phyloP scores from a whole-genome alignment of 2,113 vertebrate genomes.

The Paralichthys olivaceus region DNA sequence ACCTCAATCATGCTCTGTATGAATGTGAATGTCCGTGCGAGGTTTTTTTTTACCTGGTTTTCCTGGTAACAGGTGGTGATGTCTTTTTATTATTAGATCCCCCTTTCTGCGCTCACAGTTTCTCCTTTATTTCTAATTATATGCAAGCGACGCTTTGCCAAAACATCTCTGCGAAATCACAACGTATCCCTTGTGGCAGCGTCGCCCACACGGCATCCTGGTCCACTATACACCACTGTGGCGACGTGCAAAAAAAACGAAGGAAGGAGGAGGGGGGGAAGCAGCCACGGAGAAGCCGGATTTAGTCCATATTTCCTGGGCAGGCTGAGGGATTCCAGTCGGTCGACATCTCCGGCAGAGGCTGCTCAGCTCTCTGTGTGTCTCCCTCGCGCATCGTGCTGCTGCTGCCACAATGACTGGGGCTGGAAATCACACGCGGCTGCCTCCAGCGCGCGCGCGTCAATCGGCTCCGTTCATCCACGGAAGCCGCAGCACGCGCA shows the following conservation, averaged over 20 bases:
- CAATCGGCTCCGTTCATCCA: slow-evolving; percentile 59
- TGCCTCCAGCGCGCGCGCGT: slow-evolving; percentile 45
- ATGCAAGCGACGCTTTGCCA: slow-evolving; percentile 69
- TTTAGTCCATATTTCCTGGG: slow-evolving; percentile 68
- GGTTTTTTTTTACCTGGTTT: slow-evolving; percentile 73
- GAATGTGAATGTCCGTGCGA: slow-evolving; percentile 13
- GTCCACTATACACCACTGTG: slow-evolving; percentile 60
- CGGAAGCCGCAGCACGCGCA: slow-evolving; percentile 4
- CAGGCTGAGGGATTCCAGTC: slow-evolving; percentile 65
- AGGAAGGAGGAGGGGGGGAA: not conserved
- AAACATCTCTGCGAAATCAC: slow-evolving; percentile 76
- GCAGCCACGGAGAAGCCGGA: slow-evolving; percentile 31
- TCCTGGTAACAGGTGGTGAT: slow-evolving; percentile 83
- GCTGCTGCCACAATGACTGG: slow-evolving; percentile 72
- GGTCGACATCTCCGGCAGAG: slow-evolving; percentile 63
- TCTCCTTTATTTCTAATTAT: slow-evolving; percentile 49
- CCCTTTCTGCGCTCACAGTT: not conserved
- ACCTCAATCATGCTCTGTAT: slow-evolving; percentile 23
- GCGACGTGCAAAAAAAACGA: slow-evolving; percentile 49
- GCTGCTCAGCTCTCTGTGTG: slow-evolving; percentile 43
- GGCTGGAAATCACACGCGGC: slow-evolving; percentile 49
- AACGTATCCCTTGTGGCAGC: slow-evolving; percentile 77
- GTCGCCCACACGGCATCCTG: slow-evolving; percentile 79
- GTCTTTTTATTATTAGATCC: slow-evolving; percentile 62
- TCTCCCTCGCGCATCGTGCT: slow-evolving; percentile 64